Conservation (phyloP, 2,888 invertebrate species). For the Dynastes maya region DNA sequence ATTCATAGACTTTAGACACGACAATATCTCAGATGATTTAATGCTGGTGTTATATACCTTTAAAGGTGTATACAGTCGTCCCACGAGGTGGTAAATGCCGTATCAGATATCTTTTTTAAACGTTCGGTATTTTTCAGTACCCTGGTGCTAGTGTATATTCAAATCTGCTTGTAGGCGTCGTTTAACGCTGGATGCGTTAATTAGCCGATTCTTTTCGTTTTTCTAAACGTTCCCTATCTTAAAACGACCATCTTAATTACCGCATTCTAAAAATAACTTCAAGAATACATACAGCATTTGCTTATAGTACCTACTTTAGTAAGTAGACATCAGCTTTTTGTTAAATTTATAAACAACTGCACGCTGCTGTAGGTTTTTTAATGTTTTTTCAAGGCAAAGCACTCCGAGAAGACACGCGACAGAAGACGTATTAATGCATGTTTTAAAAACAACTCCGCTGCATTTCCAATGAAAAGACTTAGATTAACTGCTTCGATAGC, state of each 20-base stretch:
- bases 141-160: background rate
- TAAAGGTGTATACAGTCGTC: constrained; percentile 17
- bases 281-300: constrained; percentile 14
- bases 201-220: constrained; percentile 27
- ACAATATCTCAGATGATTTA: constrained; percentile 27
- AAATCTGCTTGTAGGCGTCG: constrained; percentile 37
- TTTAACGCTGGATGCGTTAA: constrained; percentile 24
- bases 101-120: constrained; percentile 21
- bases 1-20: constrained; percentile 8
- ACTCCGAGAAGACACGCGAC: too few species aligned
- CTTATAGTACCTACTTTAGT: constrained; percentile 4
- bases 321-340: background rate
- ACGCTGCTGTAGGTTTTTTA: background rate
- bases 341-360: background rate
- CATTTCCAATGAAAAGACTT: too few species aligned
- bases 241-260: constrained; percentile 27
- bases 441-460: too few species aligned
- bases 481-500: too few species aligned
- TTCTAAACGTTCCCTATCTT: constrained; percentile 19
- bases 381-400: too few species aligned
- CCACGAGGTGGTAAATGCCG: constrained; percentile 25
- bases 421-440: too few species aligned
- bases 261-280: constrained; percentile 20
- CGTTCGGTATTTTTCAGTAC: constrained; percentile 24
- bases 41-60: background rate